phyloP scores from a whole-genome alignment of 2,888 invertebrate species.

The Caenorhabditis parvicauda region DNA sequence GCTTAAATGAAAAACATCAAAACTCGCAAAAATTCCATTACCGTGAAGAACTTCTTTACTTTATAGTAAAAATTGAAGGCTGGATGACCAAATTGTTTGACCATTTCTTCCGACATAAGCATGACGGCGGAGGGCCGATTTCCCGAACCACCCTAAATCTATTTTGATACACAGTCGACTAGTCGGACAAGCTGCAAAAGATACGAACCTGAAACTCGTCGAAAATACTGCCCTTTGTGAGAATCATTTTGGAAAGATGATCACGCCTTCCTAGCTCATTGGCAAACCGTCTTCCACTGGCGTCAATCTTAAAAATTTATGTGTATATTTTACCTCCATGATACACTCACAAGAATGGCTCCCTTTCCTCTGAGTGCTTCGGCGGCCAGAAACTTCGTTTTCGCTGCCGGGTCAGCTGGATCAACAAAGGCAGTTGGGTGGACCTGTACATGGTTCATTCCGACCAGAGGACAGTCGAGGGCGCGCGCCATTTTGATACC shows the following conservation, averaged over 20 bases:
- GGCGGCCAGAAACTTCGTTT: slow-evolving; percentile 62
- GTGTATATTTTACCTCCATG: background rate
- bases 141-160: slow-evolving; percentile 35
- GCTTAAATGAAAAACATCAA: too few species aligned
- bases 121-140: slow-evolving; percentile 39
- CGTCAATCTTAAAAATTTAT: slow-evolving; percentile 50
- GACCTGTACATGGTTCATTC: slow-evolving; percentile 59
- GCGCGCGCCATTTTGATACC: slow-evolving; percentile 59
- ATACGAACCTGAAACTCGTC: too few species aligned
- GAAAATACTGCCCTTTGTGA: too few species aligned
- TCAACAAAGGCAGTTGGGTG: slow-evolving; percentile 62
- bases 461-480: slow-evolving; percentile 57
- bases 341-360: slow-evolving; percentile 44
- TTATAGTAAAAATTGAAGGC: slow-evolving; percentile 61
- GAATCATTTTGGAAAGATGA: slow-evolving; percentile 51
- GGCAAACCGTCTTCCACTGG: slow-evolving; percentile 56
- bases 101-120: slow-evolving; percentile 54
- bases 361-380: slow-evolving; percentile 62
- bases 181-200: slow-evolving; percentile 44
- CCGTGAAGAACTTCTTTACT: slow-evolving; percentile 62
- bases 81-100: slow-evolving; percentile 59
- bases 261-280: slow-evolving; percentile 62
- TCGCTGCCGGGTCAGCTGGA: slow-evolving; percentile 53
- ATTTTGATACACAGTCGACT: too few species aligned
- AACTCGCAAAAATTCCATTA: too few species aligned